phyloP scores from a whole-genome alignment of 2,888 invertebrate genomes.

The Iselma pallidipennis region DNA sequence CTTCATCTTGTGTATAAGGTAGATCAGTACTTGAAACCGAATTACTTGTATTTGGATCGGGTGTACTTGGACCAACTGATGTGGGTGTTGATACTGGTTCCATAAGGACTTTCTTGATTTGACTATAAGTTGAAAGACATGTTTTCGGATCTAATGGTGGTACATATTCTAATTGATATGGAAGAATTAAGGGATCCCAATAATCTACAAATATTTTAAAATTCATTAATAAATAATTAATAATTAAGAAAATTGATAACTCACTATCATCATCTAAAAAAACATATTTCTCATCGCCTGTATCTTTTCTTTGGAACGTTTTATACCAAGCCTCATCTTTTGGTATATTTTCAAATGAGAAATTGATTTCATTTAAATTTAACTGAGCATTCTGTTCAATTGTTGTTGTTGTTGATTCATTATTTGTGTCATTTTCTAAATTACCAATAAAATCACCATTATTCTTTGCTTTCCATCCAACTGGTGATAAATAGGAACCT shows the following conservation, averaged over 20 bases:
- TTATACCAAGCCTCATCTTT: slow-evolving; percentile 77
- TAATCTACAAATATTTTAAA: slow-evolving; percentile 56
- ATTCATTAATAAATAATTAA: not conserved
- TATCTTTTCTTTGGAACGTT: slow-evolving; percentile 77
- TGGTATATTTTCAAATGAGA: slow-evolving; percentile 77
- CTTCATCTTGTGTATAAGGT: slow-evolving; percentile 41
- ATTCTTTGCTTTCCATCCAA: slow-evolving; percentile 39
- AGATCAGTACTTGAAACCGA: slow-evolving; percentile 30
- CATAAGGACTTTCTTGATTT: slow-evolving; percentile 53
- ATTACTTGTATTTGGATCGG: slow-evolving; percentile 37
- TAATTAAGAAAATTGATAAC: slow-evolving; percentile 40
- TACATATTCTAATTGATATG: slow-evolving; percentile 73
- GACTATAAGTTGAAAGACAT: slow-evolving; percentile 54
- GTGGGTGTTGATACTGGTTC: slow-evolving; percentile 49
- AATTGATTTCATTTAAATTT: slow-evolving; percentile 66
- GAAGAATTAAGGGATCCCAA: slow-evolving; percentile 69
- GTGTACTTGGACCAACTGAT: slow-evolving; percentile 42
- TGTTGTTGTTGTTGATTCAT: slow-evolving; percentile 19
- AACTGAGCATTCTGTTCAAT: slow-evolving; percentile 41
- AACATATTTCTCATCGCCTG: slow-evolving; percentile 66
- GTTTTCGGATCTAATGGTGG: slow-evolving; percentile 65
- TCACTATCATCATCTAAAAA: slow-evolving; percentile 61
- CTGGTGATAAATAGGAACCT: slow-evolving; percentile 48
- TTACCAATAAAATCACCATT: slow-evolving; percentile 42
- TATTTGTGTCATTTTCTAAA: slow-evolving; percentile 8